These are phyloP conservation scores for Asarcornis scutulata DNA, from an alignment of 2,113 vertebrate genomes.

Conservation along the genomic window DNA sequence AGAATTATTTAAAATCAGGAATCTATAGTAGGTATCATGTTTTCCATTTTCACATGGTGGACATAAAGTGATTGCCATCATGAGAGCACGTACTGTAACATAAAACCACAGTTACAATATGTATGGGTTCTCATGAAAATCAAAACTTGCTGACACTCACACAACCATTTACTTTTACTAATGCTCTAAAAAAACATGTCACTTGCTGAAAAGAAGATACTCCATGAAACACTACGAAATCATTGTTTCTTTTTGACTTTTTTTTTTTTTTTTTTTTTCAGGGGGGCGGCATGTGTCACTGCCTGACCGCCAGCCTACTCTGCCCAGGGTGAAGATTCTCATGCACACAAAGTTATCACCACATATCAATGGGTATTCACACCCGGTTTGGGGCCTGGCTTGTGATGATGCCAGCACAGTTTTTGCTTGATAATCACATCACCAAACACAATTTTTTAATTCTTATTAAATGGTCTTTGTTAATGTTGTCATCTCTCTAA, in stretches of 20 bases:
- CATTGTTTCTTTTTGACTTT: neutral
- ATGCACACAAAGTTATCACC: neutral
- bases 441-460: neutral
- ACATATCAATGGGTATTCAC: accelerated
- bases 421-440: neutral
- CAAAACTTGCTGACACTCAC: conserved; percentile 44
- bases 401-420: neutral
- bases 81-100: neutral
- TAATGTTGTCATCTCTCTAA: neutral
- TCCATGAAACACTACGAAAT: neutral
- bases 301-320: neutral
- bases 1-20: neutral
- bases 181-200: neutral
- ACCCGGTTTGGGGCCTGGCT: neutral
- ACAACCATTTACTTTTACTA: neutral
- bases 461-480: neutral
- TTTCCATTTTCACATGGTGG: neutral
- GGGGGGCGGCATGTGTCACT: neutral
- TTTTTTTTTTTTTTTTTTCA: neutral
- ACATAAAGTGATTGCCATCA: neutral
- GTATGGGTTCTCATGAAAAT: conserved; percentile 21
- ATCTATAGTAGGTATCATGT: neutral
- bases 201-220: neutral
- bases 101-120: conserved; percentile 35
- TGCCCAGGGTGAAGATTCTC: neutral